Evolutionary conservation across 2,113 vertebrate genomes (phyloP), one percentile per base, ranked within the genome.

Genomic region (Nicator chloris): DNA sequence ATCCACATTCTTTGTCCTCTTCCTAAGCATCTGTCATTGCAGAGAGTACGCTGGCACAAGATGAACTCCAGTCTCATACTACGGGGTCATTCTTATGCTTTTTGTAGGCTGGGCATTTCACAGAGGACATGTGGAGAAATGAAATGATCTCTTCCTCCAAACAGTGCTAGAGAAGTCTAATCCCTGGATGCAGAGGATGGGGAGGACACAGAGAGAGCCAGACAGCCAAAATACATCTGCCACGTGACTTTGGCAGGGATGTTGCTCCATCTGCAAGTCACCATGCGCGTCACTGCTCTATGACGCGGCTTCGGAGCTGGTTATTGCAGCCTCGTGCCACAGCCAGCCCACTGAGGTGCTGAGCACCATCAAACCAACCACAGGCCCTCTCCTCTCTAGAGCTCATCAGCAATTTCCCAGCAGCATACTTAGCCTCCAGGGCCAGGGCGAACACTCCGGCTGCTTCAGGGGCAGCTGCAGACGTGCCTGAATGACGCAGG

Each of bases 361-460:
- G 53, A 92, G 27, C 39, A 44, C 13, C 35, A 24, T 8, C 2
- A 35, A 72, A 40, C 39, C 72, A 89, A 47, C 15, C 2, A 1
- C 60, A 84, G 65, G 19, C 26, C 42, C 50, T 50, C 76, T 63
- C 60, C 77, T 71, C 60, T 47, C 80, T 10, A 81, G 65, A 90
- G 93, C 79, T 73, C 85, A 37, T 10, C 60, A 93, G 71, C 44
- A 80, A 80, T 76, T 19, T 96, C 60, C 24, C 64, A 78, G 51
- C 59, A 97, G 98, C 99, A 78, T 99, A 99, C 99, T 99, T 99
- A 90, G 99, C 99, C 96, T 99, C 99, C 90, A 99, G 97, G 75
- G 99, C 99, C 97, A 99, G 96, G 64, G 99, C 99, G 63, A 99
- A 99, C 88, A 99, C 99, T 9, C 99, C 99, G 7, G 99, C 99